Evolutionary conservation across 2,888 invertebrate genomes (phyloP).

Genomic region (Ophioninae sp.): DNA sequence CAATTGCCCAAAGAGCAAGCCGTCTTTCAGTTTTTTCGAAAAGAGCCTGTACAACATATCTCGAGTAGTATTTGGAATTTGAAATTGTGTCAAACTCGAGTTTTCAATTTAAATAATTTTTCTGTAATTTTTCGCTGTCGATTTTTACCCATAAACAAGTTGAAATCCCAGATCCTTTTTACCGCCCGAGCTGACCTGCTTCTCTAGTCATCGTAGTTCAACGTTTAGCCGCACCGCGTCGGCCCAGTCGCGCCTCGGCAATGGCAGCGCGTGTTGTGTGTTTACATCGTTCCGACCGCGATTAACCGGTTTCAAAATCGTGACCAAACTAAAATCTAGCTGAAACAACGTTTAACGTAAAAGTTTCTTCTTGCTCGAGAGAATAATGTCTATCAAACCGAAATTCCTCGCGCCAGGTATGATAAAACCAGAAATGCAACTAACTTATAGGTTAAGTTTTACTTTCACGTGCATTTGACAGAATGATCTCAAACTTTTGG

Average conservation of each 20-base stretch:
- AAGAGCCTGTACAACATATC: no score
- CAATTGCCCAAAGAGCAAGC: constrained; percentile 41
- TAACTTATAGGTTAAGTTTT: constrained; percentile 40
- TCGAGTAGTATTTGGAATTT: no score
- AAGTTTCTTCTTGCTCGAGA: not conserved
- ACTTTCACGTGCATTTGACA: not conserved
- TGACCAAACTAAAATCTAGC: constrained; percentile 1
- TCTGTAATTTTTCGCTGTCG: not conserved
- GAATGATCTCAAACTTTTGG: not conserved
- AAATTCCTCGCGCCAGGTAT: constrained; percentile 63
- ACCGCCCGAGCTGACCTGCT: not conserved
- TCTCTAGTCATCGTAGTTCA: not conserved
- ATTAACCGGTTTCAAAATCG: not conserved
- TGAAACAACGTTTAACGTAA: not conserved
- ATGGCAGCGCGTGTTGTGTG: constrained; percentile 4
- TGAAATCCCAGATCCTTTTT: not conserved
- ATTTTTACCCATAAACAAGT: not conserved
- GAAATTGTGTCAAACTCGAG: no score
- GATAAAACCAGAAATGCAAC: constrained; percentile 14
- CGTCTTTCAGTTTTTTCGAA: no score
- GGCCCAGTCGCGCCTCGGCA: not conserved
- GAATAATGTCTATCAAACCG: constrained; percentile 56
- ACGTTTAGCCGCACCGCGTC: not conserved
- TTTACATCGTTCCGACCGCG: not conserved
- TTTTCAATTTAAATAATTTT: no score